A percentile compares a stretch with the other conserved stretches of the same genome.
Conservation (phyloP, 2,113 vertebrate genomes). For the Rhabdomys dilectus region DNA sequence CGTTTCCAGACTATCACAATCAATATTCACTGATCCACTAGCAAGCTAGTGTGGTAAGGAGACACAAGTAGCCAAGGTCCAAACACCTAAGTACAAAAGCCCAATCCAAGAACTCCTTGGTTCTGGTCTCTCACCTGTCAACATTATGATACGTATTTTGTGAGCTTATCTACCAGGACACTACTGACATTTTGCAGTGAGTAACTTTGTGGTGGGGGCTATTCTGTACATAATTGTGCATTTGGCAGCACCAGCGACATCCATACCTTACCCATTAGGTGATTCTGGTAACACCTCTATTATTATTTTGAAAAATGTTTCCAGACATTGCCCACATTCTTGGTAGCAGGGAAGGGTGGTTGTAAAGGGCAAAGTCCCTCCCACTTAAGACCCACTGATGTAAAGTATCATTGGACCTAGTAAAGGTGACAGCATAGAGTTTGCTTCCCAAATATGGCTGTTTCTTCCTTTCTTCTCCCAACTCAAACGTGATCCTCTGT, state of each 20-base stretch:
- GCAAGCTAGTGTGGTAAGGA: neutral
- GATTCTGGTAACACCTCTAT: neutral
- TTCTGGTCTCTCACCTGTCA: neutral
- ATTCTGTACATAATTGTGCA: rapidly evolving
- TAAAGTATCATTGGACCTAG: neutral
- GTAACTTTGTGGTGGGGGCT: neutral
- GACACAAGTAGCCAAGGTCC: neutral
- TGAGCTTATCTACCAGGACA: neutral
- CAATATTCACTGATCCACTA: neutral
- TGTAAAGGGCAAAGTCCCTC: neutral
- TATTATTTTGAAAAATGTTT: neutral
- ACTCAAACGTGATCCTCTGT: neutral
- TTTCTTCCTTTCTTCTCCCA: neutral
- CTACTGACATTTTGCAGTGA: neutral
- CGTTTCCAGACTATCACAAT: neutral
- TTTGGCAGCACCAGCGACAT: neutral
- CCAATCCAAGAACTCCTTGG: neutral
- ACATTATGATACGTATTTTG: neutral
- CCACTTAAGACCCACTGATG: neutral
- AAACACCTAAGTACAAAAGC: neutral
- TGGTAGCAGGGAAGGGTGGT: neutral
- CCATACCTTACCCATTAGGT: neutral
- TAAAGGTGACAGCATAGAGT: neutral
- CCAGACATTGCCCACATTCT: neutral
- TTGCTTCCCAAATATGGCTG: neutral